Evolutionary conservation across 2,113 vertebrate species (phyloP).

Genomic region (Solea senegalensis): DNA sequence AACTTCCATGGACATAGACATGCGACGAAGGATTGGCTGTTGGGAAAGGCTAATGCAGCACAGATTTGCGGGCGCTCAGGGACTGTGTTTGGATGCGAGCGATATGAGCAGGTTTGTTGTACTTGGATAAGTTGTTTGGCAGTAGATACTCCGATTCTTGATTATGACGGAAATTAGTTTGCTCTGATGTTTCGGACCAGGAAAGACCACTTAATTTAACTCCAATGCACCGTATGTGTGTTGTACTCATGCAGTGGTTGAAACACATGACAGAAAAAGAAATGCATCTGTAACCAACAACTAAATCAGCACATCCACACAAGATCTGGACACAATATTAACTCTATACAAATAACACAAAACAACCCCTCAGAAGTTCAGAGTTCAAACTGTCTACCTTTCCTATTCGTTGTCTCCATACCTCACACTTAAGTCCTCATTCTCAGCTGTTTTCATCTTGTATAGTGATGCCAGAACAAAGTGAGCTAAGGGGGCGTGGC

Average conservation of each 20-base stretch:
- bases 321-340: no score
- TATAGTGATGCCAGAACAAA: no score
- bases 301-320: no score
- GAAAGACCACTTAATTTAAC: constrained; percentile 36
- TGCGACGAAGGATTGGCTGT: constrained; percentile 31
- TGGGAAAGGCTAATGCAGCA: constrained; percentile 56
- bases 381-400: no score
- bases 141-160: constrained; percentile 36
- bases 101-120: constrained; percentile 63
- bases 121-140: constrained; percentile 61
- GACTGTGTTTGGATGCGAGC: constrained; percentile 44
- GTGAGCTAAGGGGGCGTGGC: no score
- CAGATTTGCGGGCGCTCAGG: constrained; percentile 45
- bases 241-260: neutral
- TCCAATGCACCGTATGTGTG: neutral
- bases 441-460: no score
- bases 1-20: constrained; percentile 34
- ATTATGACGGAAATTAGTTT: constrained; percentile 42
- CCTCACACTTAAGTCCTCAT: no score
- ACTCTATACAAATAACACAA: no score
- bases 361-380: no score
- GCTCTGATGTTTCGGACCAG: constrained; percentile 33
- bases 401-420: no score
- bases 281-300: neutral
- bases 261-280: neutral